These are phyloP conservation scores for Lutraria lutraria DNA, from an alignment of 2,888 invertebrate genomes.

Conservation along the genomic window DNA sequence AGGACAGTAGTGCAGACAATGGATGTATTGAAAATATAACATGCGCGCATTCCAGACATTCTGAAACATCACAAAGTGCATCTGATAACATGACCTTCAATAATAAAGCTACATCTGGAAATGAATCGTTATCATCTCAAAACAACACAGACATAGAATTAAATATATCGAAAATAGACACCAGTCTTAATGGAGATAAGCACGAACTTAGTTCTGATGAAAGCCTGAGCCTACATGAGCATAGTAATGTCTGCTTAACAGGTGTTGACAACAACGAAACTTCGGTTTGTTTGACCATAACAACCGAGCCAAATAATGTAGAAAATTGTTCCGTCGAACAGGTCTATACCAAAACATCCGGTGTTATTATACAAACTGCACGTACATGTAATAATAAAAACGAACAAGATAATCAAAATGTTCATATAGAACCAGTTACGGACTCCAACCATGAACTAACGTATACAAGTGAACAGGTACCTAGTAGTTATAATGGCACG, in stretches of 20 bases:
- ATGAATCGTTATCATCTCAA: conserved; percentile 31
- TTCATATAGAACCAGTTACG: background rate
- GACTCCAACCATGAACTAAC: background rate
- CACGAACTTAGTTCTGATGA: conserved; percentile 8
- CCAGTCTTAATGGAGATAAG: background rate
- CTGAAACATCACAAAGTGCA: conserved; percentile 10
- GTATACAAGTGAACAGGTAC: background rate
- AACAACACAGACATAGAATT: conserved; percentile 31
- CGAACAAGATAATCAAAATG: background rate
- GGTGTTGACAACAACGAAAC: background rate
- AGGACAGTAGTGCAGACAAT: conserved; percentile 35
- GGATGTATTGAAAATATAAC: conserved; percentile 42
- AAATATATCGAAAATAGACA: conserved; percentile 31
- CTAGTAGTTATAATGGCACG: background rate
- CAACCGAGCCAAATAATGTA: background rate
- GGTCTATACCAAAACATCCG: background rate
- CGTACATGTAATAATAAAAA: background rate
- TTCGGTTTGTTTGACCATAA: background rate
- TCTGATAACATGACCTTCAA: conserved; percentile 48
- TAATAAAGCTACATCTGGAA: conserved; percentile 49
- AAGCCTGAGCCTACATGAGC: background rate
- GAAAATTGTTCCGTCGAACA: background rate
- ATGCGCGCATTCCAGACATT: conserved; percentile 50
- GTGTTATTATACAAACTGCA: background rate
- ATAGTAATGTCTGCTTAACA: background rate